Percentiles rank a stretch among this genome's conserved stretches.
Conservation (phyloP, 2,113 vertebrate genomes). For the Sminthopsis crassicaudata region DNA sequence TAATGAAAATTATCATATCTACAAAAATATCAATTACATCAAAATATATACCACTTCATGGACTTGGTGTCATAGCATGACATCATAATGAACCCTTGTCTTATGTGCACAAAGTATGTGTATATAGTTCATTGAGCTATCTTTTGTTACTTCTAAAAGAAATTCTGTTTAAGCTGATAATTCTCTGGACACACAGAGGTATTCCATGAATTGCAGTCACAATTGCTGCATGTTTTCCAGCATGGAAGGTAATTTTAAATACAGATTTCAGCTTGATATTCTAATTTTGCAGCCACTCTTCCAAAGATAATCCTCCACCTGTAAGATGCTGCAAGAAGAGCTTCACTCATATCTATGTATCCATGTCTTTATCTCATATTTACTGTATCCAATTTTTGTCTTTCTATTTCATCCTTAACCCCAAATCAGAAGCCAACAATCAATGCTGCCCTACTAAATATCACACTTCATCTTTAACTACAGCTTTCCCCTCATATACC, state of each 20-base stretch:
- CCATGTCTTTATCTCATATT: constrained; percentile 58
- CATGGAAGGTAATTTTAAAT: constrained; percentile 33
- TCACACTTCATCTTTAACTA: constrained; percentile 67
- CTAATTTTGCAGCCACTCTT: constrained; percentile 46
- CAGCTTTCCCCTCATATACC: constrained; percentile 60
- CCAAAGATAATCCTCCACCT: constrained; percentile 60
- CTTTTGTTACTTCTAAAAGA: constrained; percentile 68
- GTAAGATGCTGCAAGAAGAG: constrained; percentile 61
- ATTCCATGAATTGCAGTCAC: constrained; percentile 55
- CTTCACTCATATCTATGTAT: constrained; percentile 59
- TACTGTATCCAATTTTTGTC: constrained; percentile 51
- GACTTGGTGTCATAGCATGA: constrained; percentile 34
- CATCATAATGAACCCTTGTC: constrained; percentile 57
- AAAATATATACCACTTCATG: constrained; percentile 40
- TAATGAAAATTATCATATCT: constrained; percentile 51
- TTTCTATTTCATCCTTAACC: constrained; percentile 17
- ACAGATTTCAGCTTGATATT: constrained; percentile 5
- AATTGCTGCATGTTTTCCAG: constrained; percentile 15
- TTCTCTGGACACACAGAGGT: constrained; percentile 55
- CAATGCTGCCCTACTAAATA: constrained; percentile 53
- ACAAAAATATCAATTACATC: constrained; percentile 48
- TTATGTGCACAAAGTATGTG: constrained; percentile 10
- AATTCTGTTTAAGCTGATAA: constrained; percentile 53
- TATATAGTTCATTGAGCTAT: constrained; percentile 44
- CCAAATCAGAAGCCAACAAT: constrained; percentile 8